Evolutionary conservation across 2,797 vertebrate species (phyloP), one percentile per base, ranked within the genome.

Genomic region (Chlorospingus semifuscus): DNA sequence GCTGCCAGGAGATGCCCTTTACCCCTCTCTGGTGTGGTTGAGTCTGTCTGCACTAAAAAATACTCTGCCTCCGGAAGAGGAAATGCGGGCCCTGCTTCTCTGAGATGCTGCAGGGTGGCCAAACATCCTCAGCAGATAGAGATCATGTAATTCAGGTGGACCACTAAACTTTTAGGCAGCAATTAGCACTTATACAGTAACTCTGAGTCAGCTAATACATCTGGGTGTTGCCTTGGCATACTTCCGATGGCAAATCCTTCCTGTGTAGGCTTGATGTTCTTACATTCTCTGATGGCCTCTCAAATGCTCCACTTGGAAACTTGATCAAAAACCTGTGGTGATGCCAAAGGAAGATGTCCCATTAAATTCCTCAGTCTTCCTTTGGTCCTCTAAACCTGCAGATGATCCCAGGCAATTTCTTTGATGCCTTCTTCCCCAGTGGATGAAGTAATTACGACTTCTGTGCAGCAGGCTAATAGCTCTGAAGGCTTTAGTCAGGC

Each of bases 171-270:
- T 92, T 76, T 66, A 92, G 92, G 72, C 82, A 88, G 89, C 85
- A 93, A 92, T 93, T 95, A 96, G 80, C 69, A 81, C 87, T 92
- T 88, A 75, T 9, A 75, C 74, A 90, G 70, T 79, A 95, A 89
- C 68, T 92, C 75, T 95, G 95, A 96, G 93, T 96, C 96, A 96
- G 74, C 93, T 96, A 95, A 94, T 90, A 55, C 9, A 47, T 27
- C 32, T 91, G 94, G 96, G 95, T 89, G 93, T 92, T 91, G 76
- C 66, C 87, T 83, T 93, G 89, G 87, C 84, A 47, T 15, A n/a
- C 81, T 96, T 96, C 94, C 49, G 49, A 94, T 95, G 83, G 77
- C 79, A 96, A 92, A 94, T 94, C 88, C 94, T 94, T 94, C 92
- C 89, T 93, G 86, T 72, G 56, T 34, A 90, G 57, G 46, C 69